Evolutionary conservation across 2,888 invertebrate species (phyloP).

Genomic region (Plagodis dolabraria): DNA sequence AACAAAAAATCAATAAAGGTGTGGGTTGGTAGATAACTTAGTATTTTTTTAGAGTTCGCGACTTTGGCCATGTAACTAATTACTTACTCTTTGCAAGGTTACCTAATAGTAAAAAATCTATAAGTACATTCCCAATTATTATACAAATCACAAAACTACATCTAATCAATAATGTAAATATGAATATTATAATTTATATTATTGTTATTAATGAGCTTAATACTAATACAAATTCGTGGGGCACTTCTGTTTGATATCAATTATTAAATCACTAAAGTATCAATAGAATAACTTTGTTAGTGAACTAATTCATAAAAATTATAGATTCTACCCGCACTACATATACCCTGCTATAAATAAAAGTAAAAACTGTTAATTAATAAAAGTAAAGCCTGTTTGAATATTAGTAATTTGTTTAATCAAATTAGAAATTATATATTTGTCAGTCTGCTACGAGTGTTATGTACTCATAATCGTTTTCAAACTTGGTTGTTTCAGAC

Average conservation of each 20-base stretch:
- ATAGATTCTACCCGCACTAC: too few species aligned
- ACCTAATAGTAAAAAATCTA: constrained; percentile 63
- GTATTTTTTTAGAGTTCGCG: neutral
- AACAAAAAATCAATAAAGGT: neutral
- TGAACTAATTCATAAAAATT: too few species aligned
- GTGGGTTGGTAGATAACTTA: too few species aligned
- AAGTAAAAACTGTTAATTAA: too few species aligned
- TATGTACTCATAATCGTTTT: too few species aligned
- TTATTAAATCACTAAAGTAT: constrained; percentile 39
- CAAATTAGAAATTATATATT: too few species aligned
- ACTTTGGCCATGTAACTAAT: constrained; percentile 36
- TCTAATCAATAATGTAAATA: constrained; percentile 68
- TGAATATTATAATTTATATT: constrained; percentile 49
- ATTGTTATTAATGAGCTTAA: constrained; percentile 63
- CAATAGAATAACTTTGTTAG: constrained; percentile 46
- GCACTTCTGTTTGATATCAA: constrained; percentile 61
- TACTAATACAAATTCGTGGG: constrained; percentile 77
- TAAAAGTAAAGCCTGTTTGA: too few species aligned
- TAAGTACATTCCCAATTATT: constrained; percentile 55
- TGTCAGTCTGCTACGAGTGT: too few species aligned
- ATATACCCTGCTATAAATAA: neutral
- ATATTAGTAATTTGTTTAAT: too few species aligned
- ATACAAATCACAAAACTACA: constrained; percentile 72
- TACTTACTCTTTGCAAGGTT: constrained; percentile 41
- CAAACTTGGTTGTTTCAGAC: too few species aligned